Conservation (phyloP, 2,113 vertebrate species). For the Colistium nudipinnis region DNA sequence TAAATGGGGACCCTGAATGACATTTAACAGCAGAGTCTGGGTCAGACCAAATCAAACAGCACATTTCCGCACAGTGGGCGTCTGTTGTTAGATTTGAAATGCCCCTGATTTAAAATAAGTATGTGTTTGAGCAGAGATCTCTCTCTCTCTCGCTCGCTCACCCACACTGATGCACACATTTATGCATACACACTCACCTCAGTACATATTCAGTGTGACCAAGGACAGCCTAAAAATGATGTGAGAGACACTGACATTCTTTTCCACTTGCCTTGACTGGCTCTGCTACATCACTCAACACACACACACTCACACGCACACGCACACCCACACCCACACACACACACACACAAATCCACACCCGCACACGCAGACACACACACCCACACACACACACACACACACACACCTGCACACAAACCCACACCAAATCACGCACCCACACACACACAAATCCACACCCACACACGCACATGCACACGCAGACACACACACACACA, state of each 20-base stretch:
- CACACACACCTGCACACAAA: constrained; percentile 8
- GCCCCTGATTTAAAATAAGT: neutral
- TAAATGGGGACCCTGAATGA: constrained; percentile 37
- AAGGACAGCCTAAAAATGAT: constrained; percentile 40
- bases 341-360: constrained; percentile 17
- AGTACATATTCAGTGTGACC: constrained; percentile 20
- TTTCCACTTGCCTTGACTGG: constrained; percentile 71
- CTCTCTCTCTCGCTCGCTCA: neutral
- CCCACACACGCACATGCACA: constrained; percentile 15
- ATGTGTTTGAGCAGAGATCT: too few species aligned
- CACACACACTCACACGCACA: constrained; percentile 12
- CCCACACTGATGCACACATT: constrained; percentile 4
- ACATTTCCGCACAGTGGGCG: constrained; percentile 7
- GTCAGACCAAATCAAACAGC: constrained; percentile 2
- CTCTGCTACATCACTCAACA: constrained; percentile 24
- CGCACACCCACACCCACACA: constrained; percentile 13
- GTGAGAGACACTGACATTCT: constrained; percentile 60
- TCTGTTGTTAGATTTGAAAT: neutral
- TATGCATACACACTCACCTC: constrained; percentile 10
- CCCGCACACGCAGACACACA: constrained; percentile 8
- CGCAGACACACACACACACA: constrained; percentile 9
- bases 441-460: too few species aligned
- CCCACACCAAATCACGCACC: too few species aligned
- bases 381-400: constrained; percentile 27
- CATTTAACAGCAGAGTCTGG: constrained; percentile 21